Evolutionary conservation across 1,140 invertebrate genomes (phyloP).

Genomic region (Rhagoletis pomonella): DNA sequence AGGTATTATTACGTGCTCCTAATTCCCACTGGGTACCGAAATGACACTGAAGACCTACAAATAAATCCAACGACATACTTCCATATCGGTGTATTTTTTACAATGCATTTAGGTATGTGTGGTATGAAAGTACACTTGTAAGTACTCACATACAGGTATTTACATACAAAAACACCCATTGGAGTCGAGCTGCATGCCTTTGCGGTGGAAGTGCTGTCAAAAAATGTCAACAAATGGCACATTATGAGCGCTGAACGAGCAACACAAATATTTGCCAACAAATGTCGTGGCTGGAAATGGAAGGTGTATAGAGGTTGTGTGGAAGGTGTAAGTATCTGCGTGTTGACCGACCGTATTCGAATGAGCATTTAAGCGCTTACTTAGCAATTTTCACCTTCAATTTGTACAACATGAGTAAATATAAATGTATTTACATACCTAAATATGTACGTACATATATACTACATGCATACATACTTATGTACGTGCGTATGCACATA

Average conservation of each 20-base stretch:
- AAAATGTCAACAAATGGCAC: constrained; percentile 48
- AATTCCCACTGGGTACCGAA: too few relatives aligned
- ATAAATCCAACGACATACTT: not conserved
- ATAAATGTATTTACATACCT: too few relatives aligned
- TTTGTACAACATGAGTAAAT: not conserved
- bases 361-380: constrained; percentile 49
- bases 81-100: not conserved
- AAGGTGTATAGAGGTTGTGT: not conserved
- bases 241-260: constrained; percentile 17
- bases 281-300: not conserved
- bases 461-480: not conserved
- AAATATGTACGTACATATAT: too few relatives aligned
- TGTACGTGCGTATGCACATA: too few relatives aligned
- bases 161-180: not conserved
- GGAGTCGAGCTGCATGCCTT: not conserved
- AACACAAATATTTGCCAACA: constrained; percentile 44
- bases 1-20: too few relatives aligned
- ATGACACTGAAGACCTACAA: constrained; percentile 33
- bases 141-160: not conserved
- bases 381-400: constrained; percentile 50
- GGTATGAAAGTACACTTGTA: not conserved
- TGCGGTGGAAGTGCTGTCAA: constrained; percentile 43
- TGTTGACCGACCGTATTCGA: constrained; percentile 17
- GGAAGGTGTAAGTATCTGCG: not conserved
- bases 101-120: not conserved